Base-by-base conservation (phyloP, 2,797 vertebrate genomes). In the Eulemur rubriventer region DNA sequence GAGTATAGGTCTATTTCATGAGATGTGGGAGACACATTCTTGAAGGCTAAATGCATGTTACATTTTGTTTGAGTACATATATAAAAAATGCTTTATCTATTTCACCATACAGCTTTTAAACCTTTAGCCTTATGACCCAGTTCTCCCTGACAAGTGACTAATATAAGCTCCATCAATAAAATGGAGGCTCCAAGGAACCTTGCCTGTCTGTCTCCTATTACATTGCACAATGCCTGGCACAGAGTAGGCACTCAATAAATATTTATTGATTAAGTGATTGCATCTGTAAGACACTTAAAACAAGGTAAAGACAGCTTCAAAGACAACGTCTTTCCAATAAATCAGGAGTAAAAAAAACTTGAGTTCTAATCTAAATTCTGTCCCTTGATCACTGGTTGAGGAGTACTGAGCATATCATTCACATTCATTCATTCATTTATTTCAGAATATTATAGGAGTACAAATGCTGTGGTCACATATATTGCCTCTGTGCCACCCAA, bases 231-330 rank as follows among this genome's bases (percentile, higher is more conserved):
- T 73, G 46, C 38, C 91, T 61, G 20, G 41, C 46, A 91, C 52
- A 94, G 35, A 95, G 48, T 4, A 79, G 70, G 67, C 5, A 95
- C 20, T 88, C 84, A 67, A 17, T 33, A 83, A 82, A 6, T 89
- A 80, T 46, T 57, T 82, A 63, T 8, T 73, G 80, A 81, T 16
- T 75, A 87, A 85, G 43, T 48, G 20, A 87, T 33, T 83, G 33
- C 57, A 94, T 91, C 65, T 65, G 9, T 61, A 86, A 86, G 72
- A 94, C 59, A 67, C 63, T 95, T 43, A 88, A 91, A 94, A 94
- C 73, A 82, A 78, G 41, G 6, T 38, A 94, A 94, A 83, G 33
- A 35, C 72, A 55, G 79, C 83, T 88, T 88, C 38, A 80, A 95
- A 80, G 35, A 83, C 57, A 85, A 94, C 10, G 57, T 12, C n/a